These are phyloP conservation scores for Dolichotis patagonum DNA, from an alignment of 2,113 vertebrate species.

Conservation along the genomic window DNA sequence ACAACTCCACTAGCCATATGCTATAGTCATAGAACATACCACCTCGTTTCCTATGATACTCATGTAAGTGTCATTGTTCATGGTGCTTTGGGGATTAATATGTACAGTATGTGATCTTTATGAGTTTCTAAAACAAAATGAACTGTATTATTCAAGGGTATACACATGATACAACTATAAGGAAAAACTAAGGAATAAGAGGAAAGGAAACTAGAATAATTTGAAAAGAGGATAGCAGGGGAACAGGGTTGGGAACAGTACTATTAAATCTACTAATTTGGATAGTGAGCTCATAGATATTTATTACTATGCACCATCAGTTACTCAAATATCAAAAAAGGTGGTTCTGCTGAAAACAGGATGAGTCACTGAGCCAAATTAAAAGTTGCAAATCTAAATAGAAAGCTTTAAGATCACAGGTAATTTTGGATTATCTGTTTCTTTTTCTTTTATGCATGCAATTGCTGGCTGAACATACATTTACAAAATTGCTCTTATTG, in stretches of 20 bases:
- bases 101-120: neutral
- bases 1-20: neutral
- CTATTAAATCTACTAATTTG: too few species aligned
- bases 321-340: neutral
- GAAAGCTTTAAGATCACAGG: neutral
- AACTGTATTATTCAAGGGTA: neutral
- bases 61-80: neutral
- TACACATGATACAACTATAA: neutral
- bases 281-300: neutral
- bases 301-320: neutral
- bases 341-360: neutral
- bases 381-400: neutral
- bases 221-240: neutral
- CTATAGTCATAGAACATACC: accelerated
- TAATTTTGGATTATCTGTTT: neutral
- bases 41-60: neutral
- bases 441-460: neutral
- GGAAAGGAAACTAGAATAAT: neutral
- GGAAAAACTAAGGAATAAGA: neutral
- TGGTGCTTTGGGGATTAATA: neutral
- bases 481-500: neutral
- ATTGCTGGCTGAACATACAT: neutral
- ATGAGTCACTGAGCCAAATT: neutral
- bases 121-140: neutral
- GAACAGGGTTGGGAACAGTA: neutral